A percentile compares a stretch with the other conserved stretches of the same genome.
These are phyloP conservation scores for Frankliniella intonsa DNA, from an alignment of 2,888 invertebrate genomes.

Conservation along the genomic window DNA sequence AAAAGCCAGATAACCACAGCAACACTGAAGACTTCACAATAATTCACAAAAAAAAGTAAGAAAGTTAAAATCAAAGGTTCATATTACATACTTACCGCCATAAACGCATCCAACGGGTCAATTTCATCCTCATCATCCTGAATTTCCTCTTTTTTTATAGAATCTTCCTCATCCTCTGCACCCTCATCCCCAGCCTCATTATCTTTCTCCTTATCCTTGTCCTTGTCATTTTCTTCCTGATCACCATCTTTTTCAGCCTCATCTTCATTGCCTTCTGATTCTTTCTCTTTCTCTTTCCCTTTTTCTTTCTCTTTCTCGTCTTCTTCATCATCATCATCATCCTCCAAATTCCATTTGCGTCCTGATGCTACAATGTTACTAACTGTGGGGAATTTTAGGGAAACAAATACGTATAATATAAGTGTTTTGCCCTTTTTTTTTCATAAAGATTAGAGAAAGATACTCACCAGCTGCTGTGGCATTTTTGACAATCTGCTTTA, in stretches of 20 bases:
- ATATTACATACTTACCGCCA: conserved; percentile 66
- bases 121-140: conserved; percentile 69
- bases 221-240: conserved; percentile 69
- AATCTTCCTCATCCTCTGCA: conserved; percentile 65
- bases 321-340: conserved; percentile 92
- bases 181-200: conserved; percentile 56
- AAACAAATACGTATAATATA: background rate
- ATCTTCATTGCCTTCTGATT: conserved; percentile 43
- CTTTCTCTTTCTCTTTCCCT: conserved; percentile 52
- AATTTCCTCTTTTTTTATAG: conserved; percentile 55
- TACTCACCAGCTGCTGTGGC: conserved; percentile 15
- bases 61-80: background rate
- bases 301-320: conserved; percentile 45
- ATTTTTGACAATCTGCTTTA: conserved; percentile 57
- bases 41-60: background rate
- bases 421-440: background rate
- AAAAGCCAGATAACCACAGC: background rate
- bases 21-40: too few species aligned
- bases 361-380: background rate
- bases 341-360: conserved; percentile 87
- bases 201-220: conserved; percentile 62
- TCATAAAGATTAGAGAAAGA: background rate
- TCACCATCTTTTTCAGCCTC: conserved; percentile 55
- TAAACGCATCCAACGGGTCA: conserved; percentile 96
- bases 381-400: background rate